phyloP scores from a whole-genome alignment of 2,797 vertebrate genomes.

The Macrochelys suwanniensis region DNA sequence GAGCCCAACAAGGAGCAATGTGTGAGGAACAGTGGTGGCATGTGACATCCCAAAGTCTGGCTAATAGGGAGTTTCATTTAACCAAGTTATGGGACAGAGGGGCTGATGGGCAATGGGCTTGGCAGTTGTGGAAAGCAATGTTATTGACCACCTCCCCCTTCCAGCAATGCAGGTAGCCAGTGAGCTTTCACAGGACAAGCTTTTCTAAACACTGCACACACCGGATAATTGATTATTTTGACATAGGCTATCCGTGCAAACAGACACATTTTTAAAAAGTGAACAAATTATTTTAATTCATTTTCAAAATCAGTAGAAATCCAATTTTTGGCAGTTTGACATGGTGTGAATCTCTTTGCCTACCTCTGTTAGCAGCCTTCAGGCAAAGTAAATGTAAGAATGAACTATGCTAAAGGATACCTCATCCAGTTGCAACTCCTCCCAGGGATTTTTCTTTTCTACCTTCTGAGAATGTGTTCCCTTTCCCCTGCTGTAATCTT shows the following conservation, averaged over 20 bases:
- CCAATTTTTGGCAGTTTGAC: neutral
- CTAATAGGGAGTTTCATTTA: neutral
- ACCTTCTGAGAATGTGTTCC: neutral
- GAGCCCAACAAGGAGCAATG: neutral
- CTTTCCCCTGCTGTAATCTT: neutral
- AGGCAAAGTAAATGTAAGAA: neutral
- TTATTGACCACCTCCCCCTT: neutral
- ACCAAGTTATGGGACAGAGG: accelerated
- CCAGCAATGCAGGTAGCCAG: neutral
- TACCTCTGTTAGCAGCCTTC: neutral
- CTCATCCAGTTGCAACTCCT: neutral
- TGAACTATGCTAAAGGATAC: neutral
- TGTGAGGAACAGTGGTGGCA: neutral
- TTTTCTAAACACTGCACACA: neutral
- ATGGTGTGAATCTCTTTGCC: neutral
- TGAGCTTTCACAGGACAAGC: neutral
- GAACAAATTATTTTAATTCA: neutral
- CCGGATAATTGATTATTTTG: neutral
- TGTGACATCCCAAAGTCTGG: neutral
- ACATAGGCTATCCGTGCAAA: neutral
- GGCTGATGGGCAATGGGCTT: neutral
- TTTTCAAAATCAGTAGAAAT: neutral
- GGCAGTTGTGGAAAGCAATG: neutral
- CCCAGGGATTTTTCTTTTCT: neutral
- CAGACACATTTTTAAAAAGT: neutral